phyloP scores from a whole-genome alignment of 2,888 invertebrate genomes.

The Cephus nigrinus region DNA sequence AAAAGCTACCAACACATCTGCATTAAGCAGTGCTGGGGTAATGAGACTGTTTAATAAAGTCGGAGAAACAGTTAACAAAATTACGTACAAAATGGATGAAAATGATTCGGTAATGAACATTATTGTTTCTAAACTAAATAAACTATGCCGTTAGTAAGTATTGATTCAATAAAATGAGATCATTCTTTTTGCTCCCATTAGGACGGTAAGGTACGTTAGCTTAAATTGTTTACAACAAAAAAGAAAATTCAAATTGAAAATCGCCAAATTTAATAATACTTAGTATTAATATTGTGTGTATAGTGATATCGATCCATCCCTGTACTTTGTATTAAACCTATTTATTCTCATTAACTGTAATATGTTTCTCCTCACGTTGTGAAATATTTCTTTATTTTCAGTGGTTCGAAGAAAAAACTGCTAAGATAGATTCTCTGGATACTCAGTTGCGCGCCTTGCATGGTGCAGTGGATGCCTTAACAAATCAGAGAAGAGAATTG shows the following conservation, averaged over 20 bases:
- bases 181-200: constrained; percentile 52
- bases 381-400: constrained; percentile 62
- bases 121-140: constrained; percentile 3
- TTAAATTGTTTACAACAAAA: no score
- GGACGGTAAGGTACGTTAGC: constrained; percentile 52
- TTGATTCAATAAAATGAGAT: constrained; percentile 21
- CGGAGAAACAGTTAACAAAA: constrained; percentile 97
- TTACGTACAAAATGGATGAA: constrained; percentile 99
- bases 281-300: no score
- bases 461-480: constrained; percentile 87
- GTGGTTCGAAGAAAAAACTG: constrained; percentile 99
- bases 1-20: constrained; percentile 94
- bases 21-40: constrained; percentile 94
- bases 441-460: constrained; percentile 87
- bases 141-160: no score
- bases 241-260: no score
- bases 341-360: no score
- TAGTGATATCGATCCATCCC: no score
- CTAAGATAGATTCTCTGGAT: constrained; percentile 92
- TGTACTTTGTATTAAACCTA: no score
- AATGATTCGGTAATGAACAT: constrained; percentile 85
- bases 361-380: no score
- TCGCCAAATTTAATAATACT: no score
- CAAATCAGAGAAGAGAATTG: constrained; percentile 86
- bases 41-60: constrained; percentile 95